Evolutionary conservation across 2,888 invertebrate species (phyloP), one percentile per base, ranked within the genome.

Genomic region (Papilio elwesi): DNA sequence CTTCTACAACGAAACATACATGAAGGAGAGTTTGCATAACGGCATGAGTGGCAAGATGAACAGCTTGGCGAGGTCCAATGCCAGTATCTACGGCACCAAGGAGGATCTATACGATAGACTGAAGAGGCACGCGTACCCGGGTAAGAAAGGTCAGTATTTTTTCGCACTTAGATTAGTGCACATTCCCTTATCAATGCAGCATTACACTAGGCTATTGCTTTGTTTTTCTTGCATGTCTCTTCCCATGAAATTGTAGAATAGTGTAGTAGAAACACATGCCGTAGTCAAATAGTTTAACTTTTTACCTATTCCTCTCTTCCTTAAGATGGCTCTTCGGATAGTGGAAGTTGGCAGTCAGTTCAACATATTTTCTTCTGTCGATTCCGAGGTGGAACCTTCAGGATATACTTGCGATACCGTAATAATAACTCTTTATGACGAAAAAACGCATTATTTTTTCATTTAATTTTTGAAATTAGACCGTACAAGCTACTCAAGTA

Each of bases 1-100:
- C 90, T 98, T 98, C 90, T 98, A 98, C 92, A 98, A 98, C 87
- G 98, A 98, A 91, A 98, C 98, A 2, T 98, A 98, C 85, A 98
- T 98, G 98, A 98, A 98, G 92, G 98, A 98, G 94, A 96, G 98
- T 85, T 95, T 98, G 72, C 98, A 98, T 89, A 97, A 97, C 81
- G 96, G 97, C 36, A 96, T 96, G 90, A 96, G 96, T 81, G 97
- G 96, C 38, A 98, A 98, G 90, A 97, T 98, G 97, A 98, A 98
- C 92, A 98, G 98, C 90, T 95, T 98, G 90, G 98, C 98, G 77
- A 95, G 98, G 83, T 98, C 98, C 49, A 98, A 98, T 89, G 98
- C 98, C 75, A 98, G 98, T 90, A 97, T 98, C 87, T 98, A 98
- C 87, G 98, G 98, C 79, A 98, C 98, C 83, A 98, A 98, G 94